Base-by-base conservation (phyloP, 2,888 invertebrate species). In the Drosophila borborema region DNA sequence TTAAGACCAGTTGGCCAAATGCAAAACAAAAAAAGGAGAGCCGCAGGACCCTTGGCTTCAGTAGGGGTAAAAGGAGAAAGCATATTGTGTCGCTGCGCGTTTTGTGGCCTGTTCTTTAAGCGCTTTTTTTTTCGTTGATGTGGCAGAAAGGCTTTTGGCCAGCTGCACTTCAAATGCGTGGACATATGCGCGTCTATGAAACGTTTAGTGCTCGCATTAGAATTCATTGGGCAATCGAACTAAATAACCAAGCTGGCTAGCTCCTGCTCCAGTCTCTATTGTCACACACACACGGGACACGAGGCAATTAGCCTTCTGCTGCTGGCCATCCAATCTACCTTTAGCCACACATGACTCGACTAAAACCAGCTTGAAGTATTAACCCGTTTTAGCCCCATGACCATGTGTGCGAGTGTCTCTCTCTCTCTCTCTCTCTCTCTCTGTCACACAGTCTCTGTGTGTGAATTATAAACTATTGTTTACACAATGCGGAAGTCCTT, bases 381-480 rank as follows among this genome's bases (percentile, higher is more conserved):
- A 85, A 82, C 82, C 89, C 90, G 67, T 74, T 81, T 66, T 66
- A 53, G 64, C 69, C 82, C 62, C 43, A 62, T 20, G 58, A 51
- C 45, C 55, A 63, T 49, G 41, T 43, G 46, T 66, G 66, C 74
- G 80, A 80, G 68, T 73, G 68, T 74, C 78, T 38, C 9, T 34
- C 34, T 31, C 31, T 31, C 31, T 31, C 31, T 9, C 34, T 34
- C 34, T 34, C 8, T 34, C 34, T 34, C 34, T 34, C 34, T 8
- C 34, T 34, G 8, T 12, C 16, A 1, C 34, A 2, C 16, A 1
- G 8, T n/a, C n/a, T 65, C 64, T 75, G 80, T 81, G 70, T 74
- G 66, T 74, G 79, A 77, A 81, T 88, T 91, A 85, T 90, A 86
- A 91, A 91, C 91, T 91, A 91, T 90, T 90, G 90, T 91, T 86